These are phyloP conservation scores for Bilobella aurantiaca DNA, from an alignment of 1,140 invertebrate genomes.

Conservation along the genomic window DNA sequence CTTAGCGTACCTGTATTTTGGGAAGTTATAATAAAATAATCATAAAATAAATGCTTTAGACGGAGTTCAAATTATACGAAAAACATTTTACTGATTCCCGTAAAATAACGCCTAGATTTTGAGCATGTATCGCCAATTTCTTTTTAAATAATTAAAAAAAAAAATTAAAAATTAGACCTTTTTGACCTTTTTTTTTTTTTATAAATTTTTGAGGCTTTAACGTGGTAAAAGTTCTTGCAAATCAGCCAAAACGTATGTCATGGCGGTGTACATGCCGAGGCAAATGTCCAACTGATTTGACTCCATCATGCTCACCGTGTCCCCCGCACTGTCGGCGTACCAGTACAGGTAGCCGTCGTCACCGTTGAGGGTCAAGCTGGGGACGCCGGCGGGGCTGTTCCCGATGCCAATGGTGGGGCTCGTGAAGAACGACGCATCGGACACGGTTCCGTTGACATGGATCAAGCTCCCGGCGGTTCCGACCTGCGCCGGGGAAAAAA, in stretches of 20 bases:
- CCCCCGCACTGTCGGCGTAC: constrained; percentile 38
- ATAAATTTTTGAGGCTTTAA: too few relatives aligned
- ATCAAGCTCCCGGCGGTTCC: constrained; percentile 23
- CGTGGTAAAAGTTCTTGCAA: constrained; percentile 23
- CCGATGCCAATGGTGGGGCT: constrained; percentile 8
- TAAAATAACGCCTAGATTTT: too few relatives aligned
- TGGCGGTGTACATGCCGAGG: constrained; percentile 39
- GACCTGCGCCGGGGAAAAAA: constrained; percentile 9
- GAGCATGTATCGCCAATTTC: too few relatives aligned
- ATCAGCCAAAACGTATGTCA: constrained; percentile 39
- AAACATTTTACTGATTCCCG: too few relatives aligned
- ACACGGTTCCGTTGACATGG: constrained; percentile 20
- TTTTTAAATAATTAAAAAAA: too few relatives aligned
- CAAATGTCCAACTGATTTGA: constrained; percentile 38
- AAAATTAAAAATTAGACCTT: too few relatives aligned
- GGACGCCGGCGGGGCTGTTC: constrained; percentile 36
- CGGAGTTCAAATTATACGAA: too few relatives aligned
- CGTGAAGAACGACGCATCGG: constrained; percentile 33
- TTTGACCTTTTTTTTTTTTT: too few relatives aligned
- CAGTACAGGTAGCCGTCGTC: constrained; percentile 40
- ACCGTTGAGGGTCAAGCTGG: constrained; percentile 38
- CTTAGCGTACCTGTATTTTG: too few relatives aligned
- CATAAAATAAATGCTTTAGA: too few relatives aligned
- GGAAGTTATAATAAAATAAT: too few relatives aligned
- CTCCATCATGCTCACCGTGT: constrained; percentile 40